These are phyloP conservation scores for Lemur catta DNA, from an alignment of 2,797 vertebrate genomes.

Conservation along the genomic window DNA sequence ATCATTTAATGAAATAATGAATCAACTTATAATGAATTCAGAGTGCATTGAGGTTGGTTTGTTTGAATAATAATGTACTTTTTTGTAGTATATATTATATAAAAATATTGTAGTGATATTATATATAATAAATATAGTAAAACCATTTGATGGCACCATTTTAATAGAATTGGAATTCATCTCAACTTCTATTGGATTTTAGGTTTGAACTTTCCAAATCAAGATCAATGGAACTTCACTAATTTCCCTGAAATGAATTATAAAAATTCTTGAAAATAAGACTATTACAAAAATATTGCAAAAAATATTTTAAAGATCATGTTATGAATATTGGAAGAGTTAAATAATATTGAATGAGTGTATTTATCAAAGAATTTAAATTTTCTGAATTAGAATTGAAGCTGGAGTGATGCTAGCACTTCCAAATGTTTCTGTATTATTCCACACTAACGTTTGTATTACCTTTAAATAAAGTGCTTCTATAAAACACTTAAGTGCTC, in stretches of 20 bases:
- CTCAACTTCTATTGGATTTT: background rate
- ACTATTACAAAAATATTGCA: background rate
- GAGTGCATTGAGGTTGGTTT: background rate
- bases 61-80: background rate
- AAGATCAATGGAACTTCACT: background rate
- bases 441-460: slow-evolving; percentile 32
- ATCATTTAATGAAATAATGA: background rate
- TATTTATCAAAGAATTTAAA: background rate
- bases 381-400: slow-evolving; percentile 46
- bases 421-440: slow-evolving; percentile 52
- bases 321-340: background rate
- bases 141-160: background rate
- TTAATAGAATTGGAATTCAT: background rate
- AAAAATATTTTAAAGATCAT: background rate
- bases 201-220: background rate
- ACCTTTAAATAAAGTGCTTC: slow-evolving; percentile 74
- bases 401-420: slow-evolving; percentile 6
- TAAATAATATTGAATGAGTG: background rate
- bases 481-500: slow-evolving; percentile 69
- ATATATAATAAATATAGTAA: background rate
- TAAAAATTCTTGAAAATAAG: background rate
- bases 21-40: background rate
- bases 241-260: slow-evolving; percentile 42
- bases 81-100: background rate
- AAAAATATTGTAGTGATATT: background rate